Evolutionary conservation across 1,140 invertebrate species (phyloP).

Genomic region (Papilio machaon): DNA sequence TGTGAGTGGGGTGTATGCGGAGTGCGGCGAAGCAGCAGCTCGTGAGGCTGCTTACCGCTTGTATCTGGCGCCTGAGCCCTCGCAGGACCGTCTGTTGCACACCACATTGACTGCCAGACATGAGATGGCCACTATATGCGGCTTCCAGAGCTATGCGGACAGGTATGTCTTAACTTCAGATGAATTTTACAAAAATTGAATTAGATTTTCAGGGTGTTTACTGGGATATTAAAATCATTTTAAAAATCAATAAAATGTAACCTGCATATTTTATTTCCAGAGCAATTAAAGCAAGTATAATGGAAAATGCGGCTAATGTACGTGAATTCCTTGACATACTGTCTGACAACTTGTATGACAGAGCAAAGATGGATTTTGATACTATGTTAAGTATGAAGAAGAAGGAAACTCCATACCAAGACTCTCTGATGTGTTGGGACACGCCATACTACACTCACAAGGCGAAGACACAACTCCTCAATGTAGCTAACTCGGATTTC

Average conservation of each 20-base stretch:
- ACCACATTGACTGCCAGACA: constrained; percentile 88
- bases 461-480: constrained; percentile 87
- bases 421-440: constrained; percentile 89
- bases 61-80: constrained; percentile 90
- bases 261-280: constrained; percentile 68
- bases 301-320: constrained; percentile 90
- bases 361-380: constrained; percentile 87
- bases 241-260: neutral
- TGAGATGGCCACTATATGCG: constrained; percentile 92
- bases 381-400: constrained; percentile 90
- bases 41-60: constrained; percentile 95
- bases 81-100: constrained; percentile 89
- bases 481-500: constrained; percentile 87
- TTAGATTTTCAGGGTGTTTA: no score
- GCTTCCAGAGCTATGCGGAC: constrained; percentile 94
- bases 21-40: constrained; percentile 89
- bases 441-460: constrained; percentile 90
- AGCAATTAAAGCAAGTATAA: constrained; percentile 93
- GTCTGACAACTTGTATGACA: constrained; percentile 85
- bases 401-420: constrained; percentile 76
- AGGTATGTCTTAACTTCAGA: constrained; percentile 76
- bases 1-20: constrained; percentile 91
- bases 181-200: no score
- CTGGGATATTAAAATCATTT: no score
- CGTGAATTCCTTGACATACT: constrained; percentile 90